Evolutionary conservation across 2,888 invertebrate genomes (phyloP).

Genomic region (Drosophila colorata): DNA sequence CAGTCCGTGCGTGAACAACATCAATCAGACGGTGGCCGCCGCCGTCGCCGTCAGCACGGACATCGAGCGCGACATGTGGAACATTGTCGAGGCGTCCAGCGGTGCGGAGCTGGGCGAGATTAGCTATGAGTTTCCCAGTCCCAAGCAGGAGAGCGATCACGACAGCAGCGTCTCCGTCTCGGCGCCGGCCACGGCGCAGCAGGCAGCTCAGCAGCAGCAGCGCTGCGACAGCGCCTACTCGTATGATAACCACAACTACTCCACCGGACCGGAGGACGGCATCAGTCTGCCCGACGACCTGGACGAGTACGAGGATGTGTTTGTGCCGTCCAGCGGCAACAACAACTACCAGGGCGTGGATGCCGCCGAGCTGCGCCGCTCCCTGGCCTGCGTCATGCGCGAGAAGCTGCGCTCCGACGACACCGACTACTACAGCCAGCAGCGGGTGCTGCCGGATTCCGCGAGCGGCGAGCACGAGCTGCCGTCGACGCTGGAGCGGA

Average conservation of each 20-base stretch:
- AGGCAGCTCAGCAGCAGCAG: conserved; percentile 29
- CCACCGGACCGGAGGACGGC: conserved; percentile 76
- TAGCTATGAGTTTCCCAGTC: conserved; percentile 69
- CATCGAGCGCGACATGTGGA: conserved; percentile 86
- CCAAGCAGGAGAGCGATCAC: conserved; percentile 53
- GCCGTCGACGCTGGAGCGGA: conserved; percentile 58
- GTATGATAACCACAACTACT: conserved; percentile 83
- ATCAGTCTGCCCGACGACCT: conserved; percentile 55
- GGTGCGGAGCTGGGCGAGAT: conserved; percentile 82
- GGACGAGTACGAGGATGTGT: conserved; percentile 82
- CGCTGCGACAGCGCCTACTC: conserved; percentile 75
- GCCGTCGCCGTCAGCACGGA: conserved; percentile 85
- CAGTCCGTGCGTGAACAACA: conserved; percentile 80
- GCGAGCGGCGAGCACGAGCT: conserved; percentile 49
- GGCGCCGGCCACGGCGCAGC: conserved; percentile 30
- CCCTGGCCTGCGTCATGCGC: conserved; percentile 73
- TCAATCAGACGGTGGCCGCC: conserved; percentile 85
- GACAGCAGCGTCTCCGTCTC: conserved; percentile 55
- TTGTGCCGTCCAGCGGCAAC: conserved; percentile 61
- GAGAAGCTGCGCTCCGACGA: conserved; percentile 81
- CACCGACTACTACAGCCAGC: conserved; percentile 68
- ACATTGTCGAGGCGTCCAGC: conserved; percentile 86
- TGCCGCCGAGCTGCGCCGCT: conserved; percentile 65
- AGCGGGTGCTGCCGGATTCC: conserved; percentile 28
- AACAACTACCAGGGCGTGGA: conserved; percentile 56